Percentiles rank a stretch among this genome's conserved stretches.
phyloP scores from a whole-genome alignment of 2,888 invertebrate genomes.

The Lasioglossum morio region DNA sequence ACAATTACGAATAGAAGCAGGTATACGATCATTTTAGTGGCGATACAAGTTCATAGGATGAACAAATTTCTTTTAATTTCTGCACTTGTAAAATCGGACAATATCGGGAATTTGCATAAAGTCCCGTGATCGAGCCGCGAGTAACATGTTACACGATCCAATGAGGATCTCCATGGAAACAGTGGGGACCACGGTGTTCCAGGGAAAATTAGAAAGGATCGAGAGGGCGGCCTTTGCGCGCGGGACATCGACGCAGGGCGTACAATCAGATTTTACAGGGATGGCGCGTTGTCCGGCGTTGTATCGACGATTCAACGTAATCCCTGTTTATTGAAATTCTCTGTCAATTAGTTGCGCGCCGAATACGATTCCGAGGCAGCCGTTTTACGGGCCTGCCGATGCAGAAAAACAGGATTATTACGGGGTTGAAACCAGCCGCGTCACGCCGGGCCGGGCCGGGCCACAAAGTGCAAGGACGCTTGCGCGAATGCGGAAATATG shows the following conservation, averaged over 20 bases:
- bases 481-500: conserved; percentile 34
- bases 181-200: neutral
- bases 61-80: neutral
- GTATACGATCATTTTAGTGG: neutral
- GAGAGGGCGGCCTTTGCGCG: neutral
- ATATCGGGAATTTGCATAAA: neutral
- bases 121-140: neutral
- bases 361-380: conserved; percentile 19
- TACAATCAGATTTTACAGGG: conserved; percentile 40
- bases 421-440: neutral
- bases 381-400: conserved; percentile 27
- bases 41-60: neutral
- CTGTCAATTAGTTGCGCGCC: conserved; percentile 46
- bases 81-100: neutral
- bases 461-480: neutral
- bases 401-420: conserved; percentile 54
- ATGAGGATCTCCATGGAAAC: neutral
- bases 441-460: neutral
- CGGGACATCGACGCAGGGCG: neutral
- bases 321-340: conserved; percentile 54
- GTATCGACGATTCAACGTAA: conserved; percentile 36
- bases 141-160: neutral
- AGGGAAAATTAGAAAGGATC: neutral
- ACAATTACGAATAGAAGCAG: neutral
- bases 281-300: conserved; percentile 18